Percentiles rank a stretch among this genome's conserved stretches.
phyloP scores from a whole-genome alignment of 2,113 vertebrate genomes.

The Sceloporus tristichus region DNA sequence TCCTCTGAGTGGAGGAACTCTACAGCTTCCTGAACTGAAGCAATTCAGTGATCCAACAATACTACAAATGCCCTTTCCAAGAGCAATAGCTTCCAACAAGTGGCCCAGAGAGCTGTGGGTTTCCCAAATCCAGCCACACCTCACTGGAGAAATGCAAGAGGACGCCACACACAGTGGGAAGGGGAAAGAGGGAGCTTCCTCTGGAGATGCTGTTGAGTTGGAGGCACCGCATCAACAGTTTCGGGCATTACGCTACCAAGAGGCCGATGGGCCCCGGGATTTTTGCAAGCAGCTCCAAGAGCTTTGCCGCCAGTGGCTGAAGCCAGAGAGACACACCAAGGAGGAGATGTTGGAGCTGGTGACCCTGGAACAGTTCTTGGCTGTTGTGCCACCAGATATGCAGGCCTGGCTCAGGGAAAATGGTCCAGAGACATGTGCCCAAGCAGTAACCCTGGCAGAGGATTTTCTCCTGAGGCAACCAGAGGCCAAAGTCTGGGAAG shows the following conservation, averaged over 20 bases:
- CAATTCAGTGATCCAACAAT: no score
- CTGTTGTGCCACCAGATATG: slow-evolving; percentile 5
- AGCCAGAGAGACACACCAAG: slow-evolving; percentile 5
- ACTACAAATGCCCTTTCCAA: neutral
- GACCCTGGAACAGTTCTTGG: slow-evolving; percentile 32
- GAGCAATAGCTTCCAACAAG: neutral
- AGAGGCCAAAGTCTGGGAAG: neutral
- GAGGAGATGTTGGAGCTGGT: slow-evolving; percentile 28
- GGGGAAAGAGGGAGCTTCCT: no score
- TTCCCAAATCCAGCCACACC: neutral
- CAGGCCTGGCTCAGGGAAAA: slow-evolving; percentile 8
- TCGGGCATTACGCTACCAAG: neutral
- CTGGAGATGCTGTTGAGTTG: neutral
- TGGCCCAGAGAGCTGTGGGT: neutral
- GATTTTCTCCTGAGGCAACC: neutral
- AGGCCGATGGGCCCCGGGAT: neutral
- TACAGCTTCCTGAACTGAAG: neutral
- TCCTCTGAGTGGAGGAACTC: neutral
- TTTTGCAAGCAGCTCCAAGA: slow-evolving; percentile 15
- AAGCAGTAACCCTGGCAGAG: slow-evolving; percentile 20
- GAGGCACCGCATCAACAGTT: neutral
- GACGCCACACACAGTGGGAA: neutral
- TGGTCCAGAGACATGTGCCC: neutral
- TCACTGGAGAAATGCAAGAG: neutral
- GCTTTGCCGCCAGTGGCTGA: slow-evolving; percentile 23